Evolutionary conservation across 2,888 invertebrate genomes (phyloP).

Genomic region (Scaptomyza caliginosa): DNA sequence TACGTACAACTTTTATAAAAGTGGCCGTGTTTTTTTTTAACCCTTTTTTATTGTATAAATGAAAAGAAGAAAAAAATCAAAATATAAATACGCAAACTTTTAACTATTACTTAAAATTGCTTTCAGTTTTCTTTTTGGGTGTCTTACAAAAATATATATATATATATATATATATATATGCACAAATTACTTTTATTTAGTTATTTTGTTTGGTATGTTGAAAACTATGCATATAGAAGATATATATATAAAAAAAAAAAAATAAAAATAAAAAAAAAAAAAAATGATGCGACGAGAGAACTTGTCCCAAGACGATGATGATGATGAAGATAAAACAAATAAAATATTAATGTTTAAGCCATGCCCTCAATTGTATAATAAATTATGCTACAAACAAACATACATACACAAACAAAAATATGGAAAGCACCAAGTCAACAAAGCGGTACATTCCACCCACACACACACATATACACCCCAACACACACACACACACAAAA

Average conservation of each 20-base stretch:
- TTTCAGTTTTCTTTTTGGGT: conserved; percentile 57
- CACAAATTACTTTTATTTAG: conserved; percentile 44
- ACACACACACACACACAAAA: conserved; percentile 47
- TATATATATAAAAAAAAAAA: too few species aligned
- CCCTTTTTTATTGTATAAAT: conserved; percentile 64
- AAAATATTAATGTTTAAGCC: conserved; percentile 74
- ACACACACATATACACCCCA: conserved; percentile 48
- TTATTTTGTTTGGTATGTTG: conserved; percentile 72
- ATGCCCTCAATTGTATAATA: conserved; percentile 82
- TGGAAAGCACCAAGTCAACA: conserved; percentile 72
- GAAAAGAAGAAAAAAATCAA: conserved; percentile 11
- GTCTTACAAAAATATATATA: too few species aligned
- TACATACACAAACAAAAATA: conserved; percentile 18
- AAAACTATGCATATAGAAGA: conserved; percentile 53
- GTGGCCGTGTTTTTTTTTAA: conserved; percentile 41
- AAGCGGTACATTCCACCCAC: conserved; percentile 70
- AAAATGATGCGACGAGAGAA: conserved; percentile 32
- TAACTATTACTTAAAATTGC: conserved; percentile 53
- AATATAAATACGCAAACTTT: conserved; percentile 40
- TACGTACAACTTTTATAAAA: conserved; percentile 60
- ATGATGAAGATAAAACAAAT: conserved; percentile 19
- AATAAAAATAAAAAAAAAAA: neutral
- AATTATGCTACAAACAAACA: conserved; percentile 62
- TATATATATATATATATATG: too few species aligned
- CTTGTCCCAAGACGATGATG: conserved; percentile 23